Evolutionary conservation across 92 coral and sea anemone species (phyloP).

Genomic region (Scolanthus callimorphus): DNA sequence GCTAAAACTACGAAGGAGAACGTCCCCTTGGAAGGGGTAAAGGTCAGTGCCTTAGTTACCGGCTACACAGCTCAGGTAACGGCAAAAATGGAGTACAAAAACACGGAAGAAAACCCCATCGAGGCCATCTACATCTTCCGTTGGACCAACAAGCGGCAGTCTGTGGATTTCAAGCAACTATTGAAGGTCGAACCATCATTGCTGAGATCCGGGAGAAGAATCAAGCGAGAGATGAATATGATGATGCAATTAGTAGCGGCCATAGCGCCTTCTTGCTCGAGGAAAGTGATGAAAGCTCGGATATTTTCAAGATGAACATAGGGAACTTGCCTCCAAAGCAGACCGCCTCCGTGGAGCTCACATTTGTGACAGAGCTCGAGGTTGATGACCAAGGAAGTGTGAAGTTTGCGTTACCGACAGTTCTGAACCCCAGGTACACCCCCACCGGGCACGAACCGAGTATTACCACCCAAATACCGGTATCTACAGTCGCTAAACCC

Average conservation of each 20-base stretch:
- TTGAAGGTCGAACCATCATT: conserved; percentile 77
- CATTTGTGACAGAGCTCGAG: conserved; percentile 69
- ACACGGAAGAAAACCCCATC: conserved; percentile 65
- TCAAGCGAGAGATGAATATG: conserved; percentile 71
- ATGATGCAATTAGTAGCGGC: conserved; percentile 72
- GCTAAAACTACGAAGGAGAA: conserved; percentile 24
- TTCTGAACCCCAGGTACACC: conserved; percentile 80
- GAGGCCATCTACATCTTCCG: conserved; percentile 78
- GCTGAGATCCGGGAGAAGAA: conserved; percentile 77
- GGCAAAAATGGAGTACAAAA: conserved; percentile 75
- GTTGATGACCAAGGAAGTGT: conserved; percentile 79
- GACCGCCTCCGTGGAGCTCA: conserved; percentile 62
- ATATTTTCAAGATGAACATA: conserved; percentile 68
- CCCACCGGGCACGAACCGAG: conserved; percentile 45
- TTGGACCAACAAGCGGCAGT: conserved; percentile 74
- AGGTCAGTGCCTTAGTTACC: conserved; percentile 52
- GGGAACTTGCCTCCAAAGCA: conserved; percentile 83
- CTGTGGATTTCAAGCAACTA: conserved; percentile 80
- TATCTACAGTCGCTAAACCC: conserved; percentile 45
- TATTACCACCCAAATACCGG: conserved; percentile 22
- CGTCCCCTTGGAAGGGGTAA: conserved; percentile 74
- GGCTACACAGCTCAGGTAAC: conserved; percentile 81
- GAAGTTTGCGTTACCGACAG: conserved; percentile 76
- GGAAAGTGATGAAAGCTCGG: conserved; percentile 79
- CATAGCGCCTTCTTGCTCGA: conserved; percentile 61